Base-by-base conservation (phyloP, 2,888 invertebrate species). In the Agrilus biguttatus region DNA sequence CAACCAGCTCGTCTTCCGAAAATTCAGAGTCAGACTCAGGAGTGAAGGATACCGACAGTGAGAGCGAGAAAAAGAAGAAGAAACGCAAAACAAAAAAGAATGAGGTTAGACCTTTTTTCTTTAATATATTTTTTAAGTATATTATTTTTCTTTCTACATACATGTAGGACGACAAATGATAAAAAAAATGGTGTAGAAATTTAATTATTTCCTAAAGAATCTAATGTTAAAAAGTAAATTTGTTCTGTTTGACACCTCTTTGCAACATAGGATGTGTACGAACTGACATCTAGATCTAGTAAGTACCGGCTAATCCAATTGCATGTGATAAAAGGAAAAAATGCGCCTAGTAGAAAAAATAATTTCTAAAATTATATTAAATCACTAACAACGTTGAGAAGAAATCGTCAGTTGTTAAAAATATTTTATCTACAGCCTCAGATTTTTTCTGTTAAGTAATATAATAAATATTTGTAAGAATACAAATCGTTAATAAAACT, bases 181-280 rank as follows among this genome's bases (percentile, higher is more conserved):
- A 37, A 28, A 23, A 39, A 38, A 40, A 33, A 19, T 28, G 28
- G 28, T 28, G 28, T 28, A 28, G 34, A 42, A 14, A n/a, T 19
- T 42, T 14, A 14, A 14, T 41, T 36, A 14, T n/a, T 28, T 36
- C 14, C 36, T 37, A 37, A 34, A 42, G 42, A 42, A 14, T 42
- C 45, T 48, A 32, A 42, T 43, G 49, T 51, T 44, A 56, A 54
- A 72, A 77, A 69, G 67, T 68, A 77, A 77, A 79, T 74, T 61
- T 77, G 74, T 78, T 78, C 74, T 78, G 75, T 79, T 80, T 78
- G 78, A 71, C 69, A 78, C 77, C 63, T 75, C 75, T 74, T 74
- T 77, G 75, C 75, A 75, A 73, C 75, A 75, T 77, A 77, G 77
- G 77, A 77, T 77, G 44, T 75, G 75, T 75, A 74, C 72, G 72